These are phyloP conservation scores for Alligator sinensis DNA, from an alignment of 2,113 vertebrate genomes.

Conservation along the genomic window DNA sequence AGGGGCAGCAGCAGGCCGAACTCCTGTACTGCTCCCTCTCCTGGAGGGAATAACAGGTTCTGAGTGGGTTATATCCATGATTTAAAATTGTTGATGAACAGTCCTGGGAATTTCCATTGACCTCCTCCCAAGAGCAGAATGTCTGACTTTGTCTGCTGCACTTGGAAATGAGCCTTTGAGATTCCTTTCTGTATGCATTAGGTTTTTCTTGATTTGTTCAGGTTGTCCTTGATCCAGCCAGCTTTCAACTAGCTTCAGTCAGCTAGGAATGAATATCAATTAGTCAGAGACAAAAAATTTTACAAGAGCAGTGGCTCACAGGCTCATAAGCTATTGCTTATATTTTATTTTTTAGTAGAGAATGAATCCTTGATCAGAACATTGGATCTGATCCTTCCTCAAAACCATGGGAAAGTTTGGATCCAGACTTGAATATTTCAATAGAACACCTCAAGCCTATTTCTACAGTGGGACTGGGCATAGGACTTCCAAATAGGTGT, in stretches of 20 bases:
- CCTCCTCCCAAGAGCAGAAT: neutral
- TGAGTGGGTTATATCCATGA: neutral
- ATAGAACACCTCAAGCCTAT: neutral
- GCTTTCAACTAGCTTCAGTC: neutral
- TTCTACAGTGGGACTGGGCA: neutral
- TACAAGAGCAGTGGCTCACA: neutral
- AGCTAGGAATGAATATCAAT: neutral
- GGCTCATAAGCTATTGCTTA: neutral
- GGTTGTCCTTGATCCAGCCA: neutral
- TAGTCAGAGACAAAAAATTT: neutral
- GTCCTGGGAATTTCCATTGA: neutral
- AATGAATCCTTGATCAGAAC: neutral
- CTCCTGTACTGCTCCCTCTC: too few relatives aligned
- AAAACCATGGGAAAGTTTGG: neutral
- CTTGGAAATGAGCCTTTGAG: neutral
- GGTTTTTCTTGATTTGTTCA: neutral
- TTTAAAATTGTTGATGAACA: rapidly evolving
- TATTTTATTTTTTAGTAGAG: neutral
- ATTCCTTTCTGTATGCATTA: neutral
- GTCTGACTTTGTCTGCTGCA: neutral
- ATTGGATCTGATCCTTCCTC: neutral
- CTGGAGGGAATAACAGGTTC: neutral
- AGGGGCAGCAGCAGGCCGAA: too few relatives aligned
- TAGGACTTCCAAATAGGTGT: neutral
- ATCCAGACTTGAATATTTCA: neutral